Evolutionary conservation across 1,140 invertebrate species (phyloP).

Genomic region (Colletes latitarsis): DNA sequence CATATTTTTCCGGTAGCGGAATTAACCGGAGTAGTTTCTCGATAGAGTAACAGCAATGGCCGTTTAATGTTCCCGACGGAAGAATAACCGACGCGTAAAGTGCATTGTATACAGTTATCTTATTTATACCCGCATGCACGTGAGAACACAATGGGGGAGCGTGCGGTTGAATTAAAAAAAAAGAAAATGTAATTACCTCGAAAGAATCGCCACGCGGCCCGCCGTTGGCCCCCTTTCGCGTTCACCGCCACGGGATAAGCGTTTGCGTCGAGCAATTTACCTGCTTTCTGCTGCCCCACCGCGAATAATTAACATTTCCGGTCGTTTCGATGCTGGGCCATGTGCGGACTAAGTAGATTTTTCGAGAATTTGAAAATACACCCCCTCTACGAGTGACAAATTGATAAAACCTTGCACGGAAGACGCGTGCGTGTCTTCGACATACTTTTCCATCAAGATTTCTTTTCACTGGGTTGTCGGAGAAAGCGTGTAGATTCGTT

Average conservation of each 20-base stretch:
- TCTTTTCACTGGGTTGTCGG: too few species aligned
- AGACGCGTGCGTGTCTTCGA: too few species aligned
- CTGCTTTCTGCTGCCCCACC: slow-evolving; percentile 13
- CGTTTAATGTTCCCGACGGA: not conserved
- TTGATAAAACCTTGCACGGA: too few species aligned
- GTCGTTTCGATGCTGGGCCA: not conserved
- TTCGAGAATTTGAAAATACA: too few species aligned
- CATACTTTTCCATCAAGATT: too few species aligned
- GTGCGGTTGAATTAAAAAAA: slow-evolving; percentile 19
- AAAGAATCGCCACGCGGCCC: slow-evolving; percentile 2
- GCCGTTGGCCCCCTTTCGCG: not conserved
- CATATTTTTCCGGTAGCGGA: not conserved
- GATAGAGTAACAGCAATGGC: slow-evolving; percentile 1
- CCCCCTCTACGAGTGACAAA: too few species aligned
- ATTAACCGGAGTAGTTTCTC: not conserved
- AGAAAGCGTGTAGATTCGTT: too few species aligned
- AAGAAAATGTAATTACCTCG: slow-evolving; percentile 6
- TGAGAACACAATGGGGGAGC: not conserved
- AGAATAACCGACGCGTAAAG: slow-evolving; percentile 20
- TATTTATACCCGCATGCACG: slow-evolving; percentile 18
- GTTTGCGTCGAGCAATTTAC: slow-evolving; percentile 30
- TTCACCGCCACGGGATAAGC: not conserved
- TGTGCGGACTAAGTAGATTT: not conserved
- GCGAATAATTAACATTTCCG: slow-evolving; percentile 25
- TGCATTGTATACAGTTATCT: slow-evolving; percentile 25